Evolutionary conservation across 64 coral and sea anemone genomes (phyloP), one percentile per base, ranked within the genome.

Genomic region (Montipora capricornis): DNA sequence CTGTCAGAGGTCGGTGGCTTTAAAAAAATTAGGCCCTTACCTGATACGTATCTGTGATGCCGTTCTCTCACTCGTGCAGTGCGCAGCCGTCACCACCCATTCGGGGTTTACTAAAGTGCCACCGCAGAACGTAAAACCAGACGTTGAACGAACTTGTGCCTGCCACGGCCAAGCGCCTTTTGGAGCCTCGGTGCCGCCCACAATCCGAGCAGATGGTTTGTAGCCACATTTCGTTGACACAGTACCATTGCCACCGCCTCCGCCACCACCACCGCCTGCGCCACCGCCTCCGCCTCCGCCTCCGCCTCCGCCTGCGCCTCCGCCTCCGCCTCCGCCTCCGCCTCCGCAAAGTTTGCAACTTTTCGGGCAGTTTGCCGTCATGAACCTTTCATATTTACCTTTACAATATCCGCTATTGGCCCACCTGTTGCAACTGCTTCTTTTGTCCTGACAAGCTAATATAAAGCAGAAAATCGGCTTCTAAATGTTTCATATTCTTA

Each of bases 111-210:
- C 84, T 29, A 95, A 75, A 12, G 94, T 95, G 80, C 94, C 94
- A 53, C 94, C 94, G 49, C 94, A 95, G 82, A 50, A 81, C 2
- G 82, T 48, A 16, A 79, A 95, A 80, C 94, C 94, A 4, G 17
- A 83, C 13, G 13, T 24, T 0, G 83, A 46, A 17, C 75, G 73
- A 49, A 95, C 44, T 83, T 80, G 74, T 6, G 84, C 90, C 51
- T 95, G 94, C 94, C 94, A 95, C 24, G 94, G 76, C 94, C 94
- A 95, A 53, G 90, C 94, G 8, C 90, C 90, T 76, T 87, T 87
- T 19, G 84, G 83, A 6, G 94, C 90, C 17, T 74, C 90, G 19
- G 49, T 89, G 3, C 94, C 94, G 53, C 94, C 94, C 4, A 95
- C 94, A 57, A 95, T 95, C 24, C 94, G 19, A n/a, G 50, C 37